Evolutionary conservation across 2,113 vertebrate species (phyloP), one percentile per base, ranked within the genome.

Genomic region (Cryptotis parvus): DNA sequence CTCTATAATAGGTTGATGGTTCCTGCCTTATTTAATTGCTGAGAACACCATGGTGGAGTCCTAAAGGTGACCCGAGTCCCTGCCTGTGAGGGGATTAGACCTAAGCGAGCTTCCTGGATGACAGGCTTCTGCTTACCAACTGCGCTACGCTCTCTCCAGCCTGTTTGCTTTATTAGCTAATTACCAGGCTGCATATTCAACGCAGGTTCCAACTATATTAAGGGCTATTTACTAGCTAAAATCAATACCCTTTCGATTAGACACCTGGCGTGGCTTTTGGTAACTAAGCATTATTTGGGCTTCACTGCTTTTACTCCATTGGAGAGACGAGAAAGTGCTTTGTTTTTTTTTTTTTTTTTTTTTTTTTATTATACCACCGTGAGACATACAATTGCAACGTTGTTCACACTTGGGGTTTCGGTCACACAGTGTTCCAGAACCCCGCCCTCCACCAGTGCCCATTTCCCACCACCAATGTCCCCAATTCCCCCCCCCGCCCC

Each of bases 281-380:
- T 97, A 97, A 94, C 96, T 95, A 96, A 95, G 96, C 94, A 96
- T 95, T 97, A 94, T 96, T 94, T 95, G 83, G 94, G 88, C 95
- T 97, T 89, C 93, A 84, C 65, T 93, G 93, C 86, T 87, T 91
- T 95, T 87, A 82, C 77, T 96, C 91, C 92, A 95, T 65, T 90
- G 68, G 80, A 80, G 95, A 96, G 92, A 94, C 72, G 69, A 73
- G 79, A 93, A 96, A 97, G 89, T 92, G 92, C 94, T 95, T n/a
- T n/a, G n/a, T n/a, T n/a, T n/a, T n/a, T n/a, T n/a, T n/a, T n/a
- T n/a, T n/a, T n/a, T n/a, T n/a, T n/a, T n/a, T n/a, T n/a, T n/a
- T n/a, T n/a, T n/a, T n/a, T n/a, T n/a, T n/a, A n/a, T n/a, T n/a
- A n/a, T n/a, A n/a, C n/a, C n/a, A n/a, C n/a, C n/a, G n/a, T n/a